These are phyloP conservation scores for Psephotus haematonotus DNA, from an alignment of 2,113 vertebrate species.

Conservation along the genomic window DNA sequence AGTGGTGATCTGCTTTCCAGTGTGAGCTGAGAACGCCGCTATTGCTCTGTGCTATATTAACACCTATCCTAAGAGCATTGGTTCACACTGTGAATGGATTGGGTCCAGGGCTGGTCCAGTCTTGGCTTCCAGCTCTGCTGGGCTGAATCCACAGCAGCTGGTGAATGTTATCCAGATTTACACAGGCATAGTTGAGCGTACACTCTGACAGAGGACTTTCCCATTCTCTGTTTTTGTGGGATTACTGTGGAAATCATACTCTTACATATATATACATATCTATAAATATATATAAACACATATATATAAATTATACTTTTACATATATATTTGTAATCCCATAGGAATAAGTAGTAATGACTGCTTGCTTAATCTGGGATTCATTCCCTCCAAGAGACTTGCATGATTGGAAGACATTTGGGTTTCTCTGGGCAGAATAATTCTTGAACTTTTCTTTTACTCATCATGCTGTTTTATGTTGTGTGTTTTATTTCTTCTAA, in stretches of 20 bases:
- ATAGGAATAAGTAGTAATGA: neutral
- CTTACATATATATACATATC: neutral
- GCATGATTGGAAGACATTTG: neutral
- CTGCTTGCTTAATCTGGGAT: neutral
- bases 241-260: neutral
- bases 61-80: neutral
- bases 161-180: neutral
- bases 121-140: neutral
- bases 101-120: neutral
- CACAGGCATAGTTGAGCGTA: fast-evolving
- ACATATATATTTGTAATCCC: neutral
- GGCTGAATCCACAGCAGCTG: neutral
- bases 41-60: neutral
- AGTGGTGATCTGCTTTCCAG: neutral
- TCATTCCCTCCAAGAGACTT: neutral
- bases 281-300: too few species aligned
- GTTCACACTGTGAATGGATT: neutral
- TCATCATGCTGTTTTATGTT: neutral
- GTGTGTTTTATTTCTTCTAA: constrained; percentile 41
- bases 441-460: neutral
- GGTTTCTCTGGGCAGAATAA: neutral
- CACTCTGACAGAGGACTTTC: neutral
- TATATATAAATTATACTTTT: neutral
- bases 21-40: fast-evolving
- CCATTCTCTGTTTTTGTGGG: neutral